Evolutionary conservation across 1,140 invertebrate genomes (phyloP).

Genomic region (Babylonia areolata): DNA sequence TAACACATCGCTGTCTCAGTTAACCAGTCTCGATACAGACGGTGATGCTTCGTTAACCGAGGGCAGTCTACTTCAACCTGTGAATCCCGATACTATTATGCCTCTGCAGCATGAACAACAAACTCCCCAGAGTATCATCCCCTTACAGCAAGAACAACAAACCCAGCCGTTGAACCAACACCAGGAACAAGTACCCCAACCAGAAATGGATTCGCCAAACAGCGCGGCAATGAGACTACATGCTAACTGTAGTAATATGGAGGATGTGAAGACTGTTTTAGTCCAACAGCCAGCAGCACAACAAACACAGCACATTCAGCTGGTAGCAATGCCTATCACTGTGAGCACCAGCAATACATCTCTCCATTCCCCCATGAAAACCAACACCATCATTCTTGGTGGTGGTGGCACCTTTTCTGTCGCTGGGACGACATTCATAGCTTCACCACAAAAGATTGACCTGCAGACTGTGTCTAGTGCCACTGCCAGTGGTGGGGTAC

Average conservation of each 20-base stretch:
- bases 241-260: conserved; percentile 55
- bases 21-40: conserved; percentile 18
- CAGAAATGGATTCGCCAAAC: conserved; percentile 59
- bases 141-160: conserved; percentile 30
- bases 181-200: conserved; percentile 32
- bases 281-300: conserved; percentile 29
- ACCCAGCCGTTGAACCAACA: conserved; percentile 39
- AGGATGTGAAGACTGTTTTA: conserved; percentile 78
- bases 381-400: conserved; percentile 36
- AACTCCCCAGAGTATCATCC: conserved; percentile 34
- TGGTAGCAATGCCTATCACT: conserved; percentile 40
- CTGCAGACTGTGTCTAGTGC: conserved; percentile 51
- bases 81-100: conserved; percentile 75
- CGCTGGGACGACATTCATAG: conserved; percentile 33
- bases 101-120: conserved; percentile 55
- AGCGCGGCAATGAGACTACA: conserved; percentile 56
- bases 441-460: conserved; percentile 52
- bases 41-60: conserved; percentile 22
- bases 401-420: conserved; percentile 8
- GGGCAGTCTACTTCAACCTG: conserved; percentile 53
- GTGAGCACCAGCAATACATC: conserved; percentile 34
- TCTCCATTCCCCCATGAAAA: conserved; percentile 36
- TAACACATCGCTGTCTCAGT: conserved; percentile 28
- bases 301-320: conserved; percentile 37
- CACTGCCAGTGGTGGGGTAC: conserved; percentile 38